These are phyloP conservation scores for Lipophrys pholis DNA, from an alignment of 2,113 vertebrate genomes.

Conservation along the genomic window DNA sequence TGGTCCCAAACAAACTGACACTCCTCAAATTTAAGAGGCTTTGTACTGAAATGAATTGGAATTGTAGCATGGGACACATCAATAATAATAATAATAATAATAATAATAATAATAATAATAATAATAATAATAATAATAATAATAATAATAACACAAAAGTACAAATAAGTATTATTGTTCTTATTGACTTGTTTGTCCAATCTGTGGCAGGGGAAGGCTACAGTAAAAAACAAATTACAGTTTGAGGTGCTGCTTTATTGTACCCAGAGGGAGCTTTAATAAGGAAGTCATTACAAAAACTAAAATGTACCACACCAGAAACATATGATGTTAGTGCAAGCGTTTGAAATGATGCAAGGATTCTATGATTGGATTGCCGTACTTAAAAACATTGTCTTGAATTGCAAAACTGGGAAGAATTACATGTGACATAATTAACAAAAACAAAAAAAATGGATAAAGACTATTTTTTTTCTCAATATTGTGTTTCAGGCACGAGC, in stretches of 20 bases:
- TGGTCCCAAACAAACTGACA: constrained; percentile 26
- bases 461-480: constrained; percentile 3
- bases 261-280: neutral
- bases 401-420: constrained; percentile 22
- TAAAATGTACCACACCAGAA: constrained; percentile 10
- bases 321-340: neutral
- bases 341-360: neutral
- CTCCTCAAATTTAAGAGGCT: neutral
- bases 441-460: constrained; percentile 10
- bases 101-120: too few relatives aligned
- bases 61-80: too few relatives aligned
- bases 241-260: constrained; percentile 9
- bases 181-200: constrained; percentile 35
- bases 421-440: neutral
- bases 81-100: too few relatives aligned
- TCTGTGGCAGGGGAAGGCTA: too few relatives aligned
- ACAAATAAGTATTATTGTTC: constrained; percentile 10
- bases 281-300: neutral
- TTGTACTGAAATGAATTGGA: too few relatives aligned
- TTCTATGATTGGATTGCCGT: constrained; percentile 9
- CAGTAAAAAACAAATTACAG: constrained; percentile 15
- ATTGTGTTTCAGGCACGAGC: too few relatives aligned
- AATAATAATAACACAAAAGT: too few relatives aligned
- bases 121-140: too few relatives aligned
- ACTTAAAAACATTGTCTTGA: constrained; percentile 34